Evolutionary conservation across 2,113 vertebrate genomes (phyloP), one percentile per base, ranked within the genome.

Genomic region (Epinephelus moara): DNA sequence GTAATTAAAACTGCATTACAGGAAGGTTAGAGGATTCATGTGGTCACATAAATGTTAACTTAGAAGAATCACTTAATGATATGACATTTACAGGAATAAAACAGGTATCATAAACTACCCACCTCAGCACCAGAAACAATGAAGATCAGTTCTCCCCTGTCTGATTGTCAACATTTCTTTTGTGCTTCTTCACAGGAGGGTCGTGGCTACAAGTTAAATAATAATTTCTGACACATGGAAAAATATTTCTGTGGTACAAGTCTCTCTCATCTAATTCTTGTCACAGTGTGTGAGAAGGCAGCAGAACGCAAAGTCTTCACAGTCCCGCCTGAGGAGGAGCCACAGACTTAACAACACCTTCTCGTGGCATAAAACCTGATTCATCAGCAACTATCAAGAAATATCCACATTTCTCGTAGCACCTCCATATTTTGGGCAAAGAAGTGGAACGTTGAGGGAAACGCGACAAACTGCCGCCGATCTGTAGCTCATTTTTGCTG

Each of bases 241-340:
- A 90, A 88, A 83, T 85, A 57, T 52, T 87, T 83, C 37, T 77
- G 75, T 63, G 55, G 70, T 78, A 74, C 68, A 72, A 78, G 73
- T 90, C 80, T 86, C 37, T 81, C 72, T 82, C 72, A 53, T 79
- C 81, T 86, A 67, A 70, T 62, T 90, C 87, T 85, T 78, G 75
- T 95, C 94, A 94, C 94, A 95, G 93, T 94, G 95, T 94, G 89
- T 85, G 74, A 86, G 81, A 80, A 82, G 88, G 91, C 75, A 86
- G 80, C 68, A 67, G 53, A 81, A 57, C 57, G 55, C 82, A 74
- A 75, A 75, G 76, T 82, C 73, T 69, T 89, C 67, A 49, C 55
- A 55, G 4, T 47, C 53, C 27, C 15, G 33, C 64, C 73, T 66
- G 81, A 79, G 79, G 71, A 70, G 72, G 57, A 80, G 61, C 47